Conservation (phyloP, 2,797 vertebrate genomes). For the Iguana delicatissima region DNA sequence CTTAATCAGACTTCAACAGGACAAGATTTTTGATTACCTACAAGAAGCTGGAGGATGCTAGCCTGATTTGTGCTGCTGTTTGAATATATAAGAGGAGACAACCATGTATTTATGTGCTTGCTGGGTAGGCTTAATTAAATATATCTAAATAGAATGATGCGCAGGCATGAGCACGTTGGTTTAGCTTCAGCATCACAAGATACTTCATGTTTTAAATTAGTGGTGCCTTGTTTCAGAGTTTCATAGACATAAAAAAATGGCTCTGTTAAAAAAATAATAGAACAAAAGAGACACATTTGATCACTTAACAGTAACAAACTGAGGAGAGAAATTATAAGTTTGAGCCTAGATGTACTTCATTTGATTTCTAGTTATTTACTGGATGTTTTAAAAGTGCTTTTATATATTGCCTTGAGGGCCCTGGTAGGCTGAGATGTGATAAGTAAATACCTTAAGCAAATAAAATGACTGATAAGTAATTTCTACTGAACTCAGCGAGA, state of each 20-base stretch:
- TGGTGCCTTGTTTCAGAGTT: not conserved
- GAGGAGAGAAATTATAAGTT: not conserved
- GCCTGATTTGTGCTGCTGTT: not conserved
- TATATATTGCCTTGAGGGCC: no score
- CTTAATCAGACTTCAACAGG: not conserved
- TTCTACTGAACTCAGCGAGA: not conserved
- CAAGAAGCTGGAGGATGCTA: not conserved
- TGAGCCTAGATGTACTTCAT: not conserved
- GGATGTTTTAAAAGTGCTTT: no score
- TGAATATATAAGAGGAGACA: not conserved
- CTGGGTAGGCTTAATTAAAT: not conserved
- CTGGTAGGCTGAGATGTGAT: no score
- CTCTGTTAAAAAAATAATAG: not conserved
- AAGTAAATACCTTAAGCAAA: no score
- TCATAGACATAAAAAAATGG: not conserved
- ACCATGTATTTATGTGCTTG: constrained; percentile 1
- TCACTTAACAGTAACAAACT: not conserved
- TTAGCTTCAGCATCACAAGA: not conserved
- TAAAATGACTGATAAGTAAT: not conserved
- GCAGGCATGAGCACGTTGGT: not conserved
- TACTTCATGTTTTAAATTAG: not conserved
- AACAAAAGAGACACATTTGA: no score
- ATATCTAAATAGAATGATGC: not conserved
- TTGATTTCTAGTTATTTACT: no score
- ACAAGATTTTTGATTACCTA: constrained; percentile 10